phyloP scores from a whole-genome alignment of 2,113 vertebrate species.

The Mirounga angustirostris region DNA sequence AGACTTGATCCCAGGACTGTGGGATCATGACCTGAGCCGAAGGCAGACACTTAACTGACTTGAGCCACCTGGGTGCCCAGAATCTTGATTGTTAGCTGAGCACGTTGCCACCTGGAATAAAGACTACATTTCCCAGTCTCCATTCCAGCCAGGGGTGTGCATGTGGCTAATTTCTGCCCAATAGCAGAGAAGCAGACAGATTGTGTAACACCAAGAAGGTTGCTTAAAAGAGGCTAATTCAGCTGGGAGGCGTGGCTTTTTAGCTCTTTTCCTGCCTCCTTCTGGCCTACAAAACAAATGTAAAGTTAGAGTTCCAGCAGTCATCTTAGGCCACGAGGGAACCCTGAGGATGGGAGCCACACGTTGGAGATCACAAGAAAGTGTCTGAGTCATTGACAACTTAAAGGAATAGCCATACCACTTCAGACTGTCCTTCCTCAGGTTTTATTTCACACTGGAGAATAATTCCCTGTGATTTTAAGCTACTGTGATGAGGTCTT shows the following conservation, averaged over 20 bases:
- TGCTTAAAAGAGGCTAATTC: not conserved
- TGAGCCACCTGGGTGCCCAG: no score
- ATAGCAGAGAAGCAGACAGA: not conserved
- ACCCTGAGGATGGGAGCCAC: not conserved
- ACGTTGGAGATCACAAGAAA: not conserved
- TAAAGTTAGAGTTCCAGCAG: not conserved
- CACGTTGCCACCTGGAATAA: not conserved
- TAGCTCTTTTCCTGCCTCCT: not conserved
- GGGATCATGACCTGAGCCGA: not conserved
- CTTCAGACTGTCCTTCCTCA: not conserved
- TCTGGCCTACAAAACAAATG: not conserved
- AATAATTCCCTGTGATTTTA: slow-evolving; percentile 11
- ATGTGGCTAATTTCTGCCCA: not conserved
- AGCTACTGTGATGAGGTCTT: not conserved
- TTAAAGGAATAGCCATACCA: not conserved
- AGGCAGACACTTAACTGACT: not conserved
- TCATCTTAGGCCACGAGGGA: not conserved
- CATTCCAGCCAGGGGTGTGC: not conserved
- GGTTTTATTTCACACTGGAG: not conserved
- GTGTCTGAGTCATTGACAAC: not conserved
- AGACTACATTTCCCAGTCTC: not conserved
- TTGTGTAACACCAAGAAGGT: not conserved
- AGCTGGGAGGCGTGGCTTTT: not conserved
- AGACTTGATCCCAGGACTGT: not conserved
- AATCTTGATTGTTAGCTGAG: not conserved